Base-by-base conservation (phyloP, 2,888 invertebrate species). In the Cephonodes hylas region DNA sequence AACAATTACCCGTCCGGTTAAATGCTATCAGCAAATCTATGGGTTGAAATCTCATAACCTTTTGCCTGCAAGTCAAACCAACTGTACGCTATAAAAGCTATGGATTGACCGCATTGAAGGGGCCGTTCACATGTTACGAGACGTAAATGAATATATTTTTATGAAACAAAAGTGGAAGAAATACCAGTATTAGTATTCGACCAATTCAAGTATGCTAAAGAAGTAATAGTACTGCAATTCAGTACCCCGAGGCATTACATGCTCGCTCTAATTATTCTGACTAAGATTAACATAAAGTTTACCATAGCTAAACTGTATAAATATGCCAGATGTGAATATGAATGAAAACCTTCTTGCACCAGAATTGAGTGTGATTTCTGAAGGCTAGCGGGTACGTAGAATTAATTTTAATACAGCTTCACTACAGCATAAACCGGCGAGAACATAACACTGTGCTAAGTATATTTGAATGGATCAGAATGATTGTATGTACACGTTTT, bases 41-140 rank as follows among this genome's bases (percentile, higher is more conserved):
- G 84, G 89, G 84, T 88, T 83, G 83, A 88, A 86, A 90, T 90
- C 89, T 89, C 82, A 80, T 89, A 89, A 91, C 88, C 88, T 90
- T 88, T 89, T 89, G 88, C 85, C 85, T 88, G 82, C 78, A 83
- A 87, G 85, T 82, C 79, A 84, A 86, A 83, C 44, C 27, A 45
- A 62, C 42, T 34, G 53, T 60, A 48, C 48, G 48, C 61, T 62
- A 63, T 64, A 62, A 59, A 59, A 42, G 42, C 56, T 59, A 63
- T 62, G 66, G 62, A 72, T 70, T 80, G 77, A 74, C 76, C 77
- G 68, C 58, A 42, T 20, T 25, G 63, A 59, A 68, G 70, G 68
- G 77, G 68, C 64, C 72, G 65, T 81, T 82, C 76, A 82, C 73
- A 77, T 68, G 64, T 64, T 62, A 66, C 74, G 72, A 69, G 34